Base-by-base conservation (phyloP, 2,113 vertebrate genomes). In the Seriola dumerili region DNA sequence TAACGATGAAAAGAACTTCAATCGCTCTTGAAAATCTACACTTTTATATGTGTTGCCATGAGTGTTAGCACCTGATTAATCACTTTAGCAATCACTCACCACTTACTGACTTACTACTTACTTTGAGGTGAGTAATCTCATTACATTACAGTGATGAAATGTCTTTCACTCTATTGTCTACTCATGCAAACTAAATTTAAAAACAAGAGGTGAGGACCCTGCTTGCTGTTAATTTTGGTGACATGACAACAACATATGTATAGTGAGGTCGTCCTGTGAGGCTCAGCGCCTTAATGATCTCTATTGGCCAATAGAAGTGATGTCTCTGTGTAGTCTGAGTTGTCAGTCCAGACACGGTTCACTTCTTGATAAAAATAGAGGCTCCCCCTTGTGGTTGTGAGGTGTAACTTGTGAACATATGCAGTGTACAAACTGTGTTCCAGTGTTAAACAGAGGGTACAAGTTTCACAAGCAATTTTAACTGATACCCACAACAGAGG, bases 211-310 rank as follows among this genome's bases (percentile, higher is more conserved):
- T 54, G 23, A 62, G 36, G 36, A 58, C 38, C 36, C 10, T 77
- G 69, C 74, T 81, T 85, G 80, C 87, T 89, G 87, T 87, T 87
- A 70, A 87, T 81, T 83, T 46, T 8, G 17, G 55, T 25, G 19
- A 54, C 9, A 59, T 48, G 36, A 76, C 38, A 69, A 62, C 61
- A 76, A 40, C 5, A 52, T 11, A 36, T 32, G 4, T 32, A 12
- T 52, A 36, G 50, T 50, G 46, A 76, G 62, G 44, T 48, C 62
- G 44, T 73, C 63, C 54, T 61, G 68, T 25, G 57, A 46, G 23
- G 19, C 46, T 67, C 61, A 36, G 11, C 32, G 17, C 19, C 25
- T 52, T 38, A 23, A 34, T 4, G 19, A 23, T 62, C 38, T 38
- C 25, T 13, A 21, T 42, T 8, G 58, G 23, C 9, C 54, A 63